Percentiles rank a stretch among this genome's conserved stretches.
These are phyloP conservation scores for Drosophila mimetica DNA, from an alignment of 2,888 invertebrate species.

Conservation along the genomic window DNA sequence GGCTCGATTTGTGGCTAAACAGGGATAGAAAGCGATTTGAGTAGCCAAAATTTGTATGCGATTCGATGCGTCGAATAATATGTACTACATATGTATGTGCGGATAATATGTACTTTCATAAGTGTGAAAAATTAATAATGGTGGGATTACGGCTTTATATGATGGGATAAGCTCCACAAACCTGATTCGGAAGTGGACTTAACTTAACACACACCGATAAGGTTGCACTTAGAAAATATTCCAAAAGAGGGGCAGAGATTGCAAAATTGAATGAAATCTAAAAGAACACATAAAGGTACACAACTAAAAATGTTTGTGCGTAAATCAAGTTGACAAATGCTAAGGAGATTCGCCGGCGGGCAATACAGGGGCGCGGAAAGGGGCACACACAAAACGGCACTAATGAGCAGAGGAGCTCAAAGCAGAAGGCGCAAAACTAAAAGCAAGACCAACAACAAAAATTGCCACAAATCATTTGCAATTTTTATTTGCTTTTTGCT, in stretches of 20 bases:
- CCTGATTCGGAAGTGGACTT: neutral
- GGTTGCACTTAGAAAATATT: neutral
- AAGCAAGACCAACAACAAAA: slow-evolving; percentile 49
- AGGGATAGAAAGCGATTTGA: neutral
- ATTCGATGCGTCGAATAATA: neutral
- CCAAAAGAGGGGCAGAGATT: slow-evolving; percentile 1
- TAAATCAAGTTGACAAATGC: slow-evolving; percentile 77
- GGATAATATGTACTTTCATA: too few species aligned
- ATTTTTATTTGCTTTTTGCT: slow-evolving; percentile 60
- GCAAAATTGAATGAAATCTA: slow-evolving; percentile 40
- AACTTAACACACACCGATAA: neutral
- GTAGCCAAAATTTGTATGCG: neutral
- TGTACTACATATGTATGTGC: too few species aligned
- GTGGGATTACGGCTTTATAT: neutral
- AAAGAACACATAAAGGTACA: slow-evolving; percentile 32
- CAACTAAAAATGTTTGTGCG: slow-evolving; percentile 63
- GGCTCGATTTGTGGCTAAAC: neutral
- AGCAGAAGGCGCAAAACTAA: slow-evolving; percentile 62
- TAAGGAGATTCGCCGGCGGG: slow-evolving; percentile 32
- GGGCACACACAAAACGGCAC: slow-evolving; percentile 62
- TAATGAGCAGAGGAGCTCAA: slow-evolving; percentile 66
- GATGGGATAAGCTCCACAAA: neutral
- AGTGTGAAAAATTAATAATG: neutral
- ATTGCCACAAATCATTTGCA: slow-evolving; percentile 77
- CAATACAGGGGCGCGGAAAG: slow-evolving; percentile 9